Evolutionary conservation across 2,797 vertebrate genomes (phyloP).

Genomic region (Anomalospiza imberbis): DNA sequence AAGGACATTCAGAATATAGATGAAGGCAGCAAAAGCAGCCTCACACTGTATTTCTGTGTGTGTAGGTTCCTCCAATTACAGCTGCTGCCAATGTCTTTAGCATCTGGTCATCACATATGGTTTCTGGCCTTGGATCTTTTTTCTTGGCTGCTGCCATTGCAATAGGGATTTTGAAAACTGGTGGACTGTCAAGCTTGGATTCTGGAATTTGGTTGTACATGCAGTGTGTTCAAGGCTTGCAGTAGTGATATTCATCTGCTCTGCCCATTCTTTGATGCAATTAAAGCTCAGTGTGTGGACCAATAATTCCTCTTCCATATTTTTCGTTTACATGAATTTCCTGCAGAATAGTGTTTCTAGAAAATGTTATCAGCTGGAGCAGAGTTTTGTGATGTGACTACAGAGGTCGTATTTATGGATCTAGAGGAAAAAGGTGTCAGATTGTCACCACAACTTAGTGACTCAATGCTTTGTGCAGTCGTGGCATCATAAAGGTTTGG

Average conservation of each 20-base stretch:
- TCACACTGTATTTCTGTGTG: background rate
- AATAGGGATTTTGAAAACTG: background rate
- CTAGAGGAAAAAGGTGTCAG: background rate
- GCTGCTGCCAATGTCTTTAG: background rate
- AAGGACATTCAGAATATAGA: background rate
- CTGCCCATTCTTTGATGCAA: background rate
- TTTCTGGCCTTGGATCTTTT: background rate
- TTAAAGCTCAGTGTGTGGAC: accelerated
- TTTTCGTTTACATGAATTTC: background rate
- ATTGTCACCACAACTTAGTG: background rate
- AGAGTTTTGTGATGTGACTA: background rate
- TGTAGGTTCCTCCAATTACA: background rate
- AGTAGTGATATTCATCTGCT: background rate
- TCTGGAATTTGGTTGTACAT: background rate
- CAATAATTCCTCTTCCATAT: background rate
- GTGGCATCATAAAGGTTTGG: background rate
- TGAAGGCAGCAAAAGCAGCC: background rate
- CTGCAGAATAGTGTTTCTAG: background rate
- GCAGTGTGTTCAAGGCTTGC: background rate
- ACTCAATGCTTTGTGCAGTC: background rate
- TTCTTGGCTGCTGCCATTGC: background rate
- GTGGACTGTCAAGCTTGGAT: background rate
- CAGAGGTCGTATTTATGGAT: background rate
- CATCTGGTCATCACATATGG: background rate
- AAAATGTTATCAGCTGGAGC: accelerated